A percentile compares a stretch with the other conserved stretches of the same genome.
Conservation (phyloP, 2,888 invertebrate species). For the Synanthedon myopaeformis region DNA sequence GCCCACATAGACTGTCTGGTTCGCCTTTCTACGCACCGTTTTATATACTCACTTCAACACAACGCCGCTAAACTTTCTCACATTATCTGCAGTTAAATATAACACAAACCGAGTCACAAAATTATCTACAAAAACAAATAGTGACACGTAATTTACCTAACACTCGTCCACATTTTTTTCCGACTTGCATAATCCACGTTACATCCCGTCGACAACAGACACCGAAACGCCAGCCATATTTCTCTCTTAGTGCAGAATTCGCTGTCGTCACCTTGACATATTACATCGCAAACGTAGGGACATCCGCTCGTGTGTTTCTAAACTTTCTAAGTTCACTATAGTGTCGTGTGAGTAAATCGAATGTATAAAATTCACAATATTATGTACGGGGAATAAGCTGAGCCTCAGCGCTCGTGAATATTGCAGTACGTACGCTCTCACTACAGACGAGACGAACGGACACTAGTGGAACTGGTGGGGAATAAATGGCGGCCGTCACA, state of each 20-base stretch:
- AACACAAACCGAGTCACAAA: not conserved
- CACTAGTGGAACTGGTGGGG: constrained; percentile 40
- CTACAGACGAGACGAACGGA: constrained; percentile 44
- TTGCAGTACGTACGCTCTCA: constrained; percentile 58
- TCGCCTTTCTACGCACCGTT: not conserved
- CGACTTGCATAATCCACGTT: constrained; percentile 66
- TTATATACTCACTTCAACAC: not conserved
- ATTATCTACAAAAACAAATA: constrained; percentile 9
- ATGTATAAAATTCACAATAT: constrained; percentile 53
- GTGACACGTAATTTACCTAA: constrained; percentile 44
- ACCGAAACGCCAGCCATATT: constrained; percentile 51
- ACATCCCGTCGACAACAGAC: constrained; percentile 64
- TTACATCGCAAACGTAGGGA: not conserved
- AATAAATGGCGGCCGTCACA: constrained; percentile 53
- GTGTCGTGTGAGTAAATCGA: constrained; percentile 41
- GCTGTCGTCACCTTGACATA: constrained; percentile 8
- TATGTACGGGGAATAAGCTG: constrained; percentile 31
- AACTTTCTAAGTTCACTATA: constrained; percentile 20
- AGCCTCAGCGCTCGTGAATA: constrained; percentile 32
- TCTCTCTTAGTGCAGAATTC: constrained; percentile 20
- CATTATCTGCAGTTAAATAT: not conserved
- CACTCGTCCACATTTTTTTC: constrained; percentile 56
- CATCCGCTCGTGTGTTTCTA: constrained; percentile 3
- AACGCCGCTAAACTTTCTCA: not conserved
- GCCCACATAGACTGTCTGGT: not conserved